These are phyloP conservation scores for Nansenia antarctica DNA, from an alignment of 2,113 vertebrate species.

Conservation along the genomic window DNA sequence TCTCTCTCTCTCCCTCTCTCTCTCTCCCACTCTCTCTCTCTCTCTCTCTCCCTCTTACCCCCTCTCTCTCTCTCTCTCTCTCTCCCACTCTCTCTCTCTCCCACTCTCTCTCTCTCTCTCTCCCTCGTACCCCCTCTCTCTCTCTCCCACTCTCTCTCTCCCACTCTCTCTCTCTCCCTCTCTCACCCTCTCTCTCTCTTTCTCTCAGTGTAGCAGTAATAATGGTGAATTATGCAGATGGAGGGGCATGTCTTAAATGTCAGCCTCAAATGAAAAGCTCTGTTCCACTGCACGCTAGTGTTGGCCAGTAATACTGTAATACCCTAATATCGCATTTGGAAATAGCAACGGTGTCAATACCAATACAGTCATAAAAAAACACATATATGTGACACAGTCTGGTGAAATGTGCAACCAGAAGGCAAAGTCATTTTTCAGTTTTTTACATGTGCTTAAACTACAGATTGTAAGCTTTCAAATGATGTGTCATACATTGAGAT, in stretches of 20 bases:
- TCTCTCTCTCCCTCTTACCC: constrained; percentile 2
- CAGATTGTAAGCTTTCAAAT: too few species aligned
- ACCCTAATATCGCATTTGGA: too few species aligned
- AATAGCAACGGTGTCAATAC: too few species aligned
- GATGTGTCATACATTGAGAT: too few species aligned
- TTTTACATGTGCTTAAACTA: too few species aligned
- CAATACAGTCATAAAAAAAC: too few species aligned
- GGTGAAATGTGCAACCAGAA: too few species aligned
- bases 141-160: background rate
- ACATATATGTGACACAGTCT: too few species aligned
- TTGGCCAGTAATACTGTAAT: too few species aligned
- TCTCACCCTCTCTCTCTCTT: too few species aligned
- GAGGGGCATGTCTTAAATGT: constrained; percentile 65
- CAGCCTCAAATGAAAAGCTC: constrained; percentile 62
- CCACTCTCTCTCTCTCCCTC: too few species aligned
- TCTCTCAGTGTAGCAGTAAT: constrained; percentile 53
- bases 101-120: background rate
- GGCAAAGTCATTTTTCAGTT: too few species aligned
- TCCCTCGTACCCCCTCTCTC: background rate
- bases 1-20: background rate
- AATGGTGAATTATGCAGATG: constrained; percentile 66
- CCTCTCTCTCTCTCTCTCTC: constrained; percentile 1
- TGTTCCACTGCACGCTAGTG: constrained; percentile 50
- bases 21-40: background rate
- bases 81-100: constrained; percentile 5